Evolutionary conservation across 2,113 vertebrate genomes (phyloP).

Genomic region (Aphyosemion australe): DNA sequence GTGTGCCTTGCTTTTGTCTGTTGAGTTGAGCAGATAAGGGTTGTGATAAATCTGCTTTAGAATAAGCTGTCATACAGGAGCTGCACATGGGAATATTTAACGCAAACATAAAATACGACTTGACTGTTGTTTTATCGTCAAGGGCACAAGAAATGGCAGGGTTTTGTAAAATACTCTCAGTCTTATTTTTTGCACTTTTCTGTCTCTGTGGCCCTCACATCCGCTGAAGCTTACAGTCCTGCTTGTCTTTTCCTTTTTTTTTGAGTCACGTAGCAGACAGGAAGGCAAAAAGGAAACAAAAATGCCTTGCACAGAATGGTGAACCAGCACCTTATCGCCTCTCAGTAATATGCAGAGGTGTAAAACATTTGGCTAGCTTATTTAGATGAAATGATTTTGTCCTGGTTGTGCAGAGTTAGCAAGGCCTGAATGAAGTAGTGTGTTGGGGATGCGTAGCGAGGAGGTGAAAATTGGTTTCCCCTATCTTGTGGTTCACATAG

Average conservation of each 20-base stretch:
- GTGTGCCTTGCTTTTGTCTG: slow-evolving; percentile 60
- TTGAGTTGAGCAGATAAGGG: slow-evolving; percentile 70
- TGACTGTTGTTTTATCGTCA: slow-evolving; percentile 76
- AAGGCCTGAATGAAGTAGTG: slow-evolving; percentile 58
- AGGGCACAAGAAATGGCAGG: slow-evolving; percentile 64
- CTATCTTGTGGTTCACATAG: slow-evolving; percentile 76
- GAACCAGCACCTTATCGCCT: slow-evolving; percentile 69
- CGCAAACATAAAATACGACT: slow-evolving; percentile 77
- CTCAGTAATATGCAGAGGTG: slow-evolving; percentile 76
- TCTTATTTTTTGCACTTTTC: slow-evolving; percentile 59
- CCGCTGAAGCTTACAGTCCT: slow-evolving; percentile 37
- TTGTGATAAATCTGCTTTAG: slow-evolving; percentile 78
- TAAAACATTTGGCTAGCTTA: slow-evolving; percentile 80
- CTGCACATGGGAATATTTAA: slow-evolving; percentile 79
- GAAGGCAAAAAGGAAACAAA: slow-evolving; percentile 22
- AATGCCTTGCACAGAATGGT: slow-evolving; percentile 53
- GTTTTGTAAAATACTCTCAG: slow-evolving; percentile 66
- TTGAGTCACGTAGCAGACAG: slow-evolving; percentile 22
- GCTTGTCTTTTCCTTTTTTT: slow-evolving; percentile 45
- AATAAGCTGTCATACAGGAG: slow-evolving; percentile 78
- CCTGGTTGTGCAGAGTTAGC: slow-evolving; percentile 61
- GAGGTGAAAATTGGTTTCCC: slow-evolving; percentile 78
- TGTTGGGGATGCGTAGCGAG: slow-evolving; percentile 50
- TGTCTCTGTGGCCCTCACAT: slow-evolving; percentile 46
- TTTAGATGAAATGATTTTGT: slow-evolving; percentile 78